phyloP scores from a whole-genome alignment of 2,113 vertebrate species.

The Pomatostomus ruficeps region DNA sequence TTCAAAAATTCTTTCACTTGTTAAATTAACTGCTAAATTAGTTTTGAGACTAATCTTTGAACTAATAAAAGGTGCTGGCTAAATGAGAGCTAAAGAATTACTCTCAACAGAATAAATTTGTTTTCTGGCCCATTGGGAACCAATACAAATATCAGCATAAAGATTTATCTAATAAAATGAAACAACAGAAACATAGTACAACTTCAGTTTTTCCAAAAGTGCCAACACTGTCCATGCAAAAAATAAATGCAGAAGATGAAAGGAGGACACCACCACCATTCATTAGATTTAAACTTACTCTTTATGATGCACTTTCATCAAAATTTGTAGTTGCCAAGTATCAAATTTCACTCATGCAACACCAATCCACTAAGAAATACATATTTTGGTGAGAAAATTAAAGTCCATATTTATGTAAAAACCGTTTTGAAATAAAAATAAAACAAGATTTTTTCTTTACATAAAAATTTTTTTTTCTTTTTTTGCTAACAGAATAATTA shows the following conservation, averaged over 20 bases:
- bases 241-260: background rate
- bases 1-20: background rate
- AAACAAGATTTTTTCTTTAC: background rate
- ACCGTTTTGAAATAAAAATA: conserved; percentile 45
- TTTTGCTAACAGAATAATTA: conserved; percentile 11
- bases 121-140: background rate
- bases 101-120: background rate
- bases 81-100: background rate
- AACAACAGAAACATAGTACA: background rate
- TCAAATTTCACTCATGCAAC: conserved; percentile 57
- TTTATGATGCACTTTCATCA: conserved; percentile 56
- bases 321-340: conserved; percentile 41
- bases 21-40: background rate
- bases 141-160: background rate
- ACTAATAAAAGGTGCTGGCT: background rate
- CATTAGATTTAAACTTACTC: background rate
- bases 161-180: background rate
- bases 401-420: conserved; percentile 52
- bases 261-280: background rate
- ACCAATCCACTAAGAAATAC: conserved; percentile 50
- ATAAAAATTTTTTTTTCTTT: background rate
- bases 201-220: background rate
- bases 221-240: background rate
- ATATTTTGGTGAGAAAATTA: conserved; percentile 36
- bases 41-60: background rate